Evolutionary conservation across 2,113 vertebrate genomes (phyloP).

Genomic region (Boulengeromyrus knoepffleri): DNA sequence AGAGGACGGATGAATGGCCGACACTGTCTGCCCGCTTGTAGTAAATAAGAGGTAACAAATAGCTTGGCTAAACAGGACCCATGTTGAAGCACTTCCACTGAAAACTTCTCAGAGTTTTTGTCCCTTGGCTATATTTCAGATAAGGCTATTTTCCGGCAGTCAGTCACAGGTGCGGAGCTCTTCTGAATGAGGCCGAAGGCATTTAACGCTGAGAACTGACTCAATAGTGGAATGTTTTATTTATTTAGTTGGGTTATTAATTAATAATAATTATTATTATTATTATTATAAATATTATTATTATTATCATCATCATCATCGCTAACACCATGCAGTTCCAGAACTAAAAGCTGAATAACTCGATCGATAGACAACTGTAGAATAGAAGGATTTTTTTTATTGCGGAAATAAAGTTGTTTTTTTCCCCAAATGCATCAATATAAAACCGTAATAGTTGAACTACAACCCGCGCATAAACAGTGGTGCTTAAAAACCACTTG

Average conservation of each 20-base stretch:
- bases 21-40: neutral
- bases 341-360: neutral
- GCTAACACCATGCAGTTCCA: neutral
- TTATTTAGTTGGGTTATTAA: neutral
- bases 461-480: neutral
- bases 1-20: neutral
- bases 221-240: neutral
- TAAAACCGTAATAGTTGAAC: neutral
- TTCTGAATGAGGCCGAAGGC: neutral
- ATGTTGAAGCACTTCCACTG: neutral
- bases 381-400: neutral
- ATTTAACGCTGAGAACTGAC: neutral
- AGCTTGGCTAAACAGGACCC: neutral
- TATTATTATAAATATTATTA: neutral
- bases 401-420: neutral
- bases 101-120: neutral
- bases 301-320: neutral
- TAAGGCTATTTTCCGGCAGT: conserved; percentile 1
- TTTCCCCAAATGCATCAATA: neutral
- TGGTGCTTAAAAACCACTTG: neutral
- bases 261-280: no score
- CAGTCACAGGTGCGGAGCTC: conserved; percentile 2
- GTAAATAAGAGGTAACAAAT: neutral
- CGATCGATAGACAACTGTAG: neutral
- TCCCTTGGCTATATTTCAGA: neutral